Conservation (phyloP, 2,113 vertebrate species). For the Narcine bancroftii region DNA sequence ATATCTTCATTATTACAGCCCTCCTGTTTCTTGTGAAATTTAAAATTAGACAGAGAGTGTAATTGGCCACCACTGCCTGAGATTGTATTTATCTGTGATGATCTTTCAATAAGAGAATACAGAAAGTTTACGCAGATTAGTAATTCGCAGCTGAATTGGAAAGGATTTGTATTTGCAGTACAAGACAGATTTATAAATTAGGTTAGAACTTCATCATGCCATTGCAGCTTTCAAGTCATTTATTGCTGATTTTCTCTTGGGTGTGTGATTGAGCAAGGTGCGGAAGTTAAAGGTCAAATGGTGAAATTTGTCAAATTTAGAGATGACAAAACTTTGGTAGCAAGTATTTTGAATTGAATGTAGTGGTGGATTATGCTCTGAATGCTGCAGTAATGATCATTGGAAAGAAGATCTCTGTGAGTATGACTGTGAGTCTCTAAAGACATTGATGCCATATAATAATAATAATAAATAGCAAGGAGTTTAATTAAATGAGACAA, state of each 20-base stretch:
- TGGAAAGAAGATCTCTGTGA: neutral
- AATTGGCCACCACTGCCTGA: neutral
- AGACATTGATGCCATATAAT: neutral
- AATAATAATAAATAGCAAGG: neutral
- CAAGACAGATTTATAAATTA: constrained; percentile 9
- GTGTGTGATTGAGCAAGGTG: neutral
- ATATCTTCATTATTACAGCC: neutral
- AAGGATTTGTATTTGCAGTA: neutral
- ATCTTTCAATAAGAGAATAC: neutral
- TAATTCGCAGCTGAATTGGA: neutral
- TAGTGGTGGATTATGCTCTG: neutral
- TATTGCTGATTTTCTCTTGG: neutral
- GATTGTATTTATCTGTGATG: neutral
- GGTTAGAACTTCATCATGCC: neutral
- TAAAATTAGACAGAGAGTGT: neutral
- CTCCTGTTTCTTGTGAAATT: neutral
- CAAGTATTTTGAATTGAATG: neutral
- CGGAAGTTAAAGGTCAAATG: neutral
- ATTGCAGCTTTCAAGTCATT: neutral
- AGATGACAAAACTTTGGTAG: neutral
- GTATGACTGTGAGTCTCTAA: neutral
- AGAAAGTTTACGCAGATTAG: neutral
- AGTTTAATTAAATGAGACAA: neutral
- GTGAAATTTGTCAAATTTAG: neutral
- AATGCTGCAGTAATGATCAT: neutral